Evolutionary conservation across 1,140 invertebrate genomes (phyloP).

Genomic region (Drosophila prosaltans): DNA sequence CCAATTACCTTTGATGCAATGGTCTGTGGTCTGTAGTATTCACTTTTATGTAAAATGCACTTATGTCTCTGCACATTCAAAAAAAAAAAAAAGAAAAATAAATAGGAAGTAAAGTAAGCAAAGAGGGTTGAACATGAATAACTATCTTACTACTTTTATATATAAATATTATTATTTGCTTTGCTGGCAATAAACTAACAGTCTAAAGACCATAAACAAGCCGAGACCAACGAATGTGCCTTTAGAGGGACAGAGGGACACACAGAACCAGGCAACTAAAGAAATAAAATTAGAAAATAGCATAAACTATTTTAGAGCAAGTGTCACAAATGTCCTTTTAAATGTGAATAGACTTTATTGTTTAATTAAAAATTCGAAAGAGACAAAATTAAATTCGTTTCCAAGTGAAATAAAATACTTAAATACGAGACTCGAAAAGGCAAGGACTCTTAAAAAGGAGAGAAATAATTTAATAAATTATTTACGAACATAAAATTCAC

Average conservation of each 20-base stretch:
- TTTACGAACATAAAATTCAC: too few species aligned
- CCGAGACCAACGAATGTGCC: neutral
- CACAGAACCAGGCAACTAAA: neutral
- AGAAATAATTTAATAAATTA: too few species aligned
- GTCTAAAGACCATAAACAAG: constrained; percentile 4
- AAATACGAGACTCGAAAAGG: too few species aligned
- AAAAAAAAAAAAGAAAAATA: too few species aligned
- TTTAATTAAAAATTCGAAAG: constrained; percentile 3
- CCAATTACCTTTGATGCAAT: constrained; percentile 52
- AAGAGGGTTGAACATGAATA: neutral
- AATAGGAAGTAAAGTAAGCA: neutral
- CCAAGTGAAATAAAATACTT: too few species aligned
- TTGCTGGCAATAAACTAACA: constrained; percentile 1
- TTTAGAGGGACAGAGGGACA: neutral
- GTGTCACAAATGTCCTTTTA: neutral
- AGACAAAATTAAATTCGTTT: neutral
- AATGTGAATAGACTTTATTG: neutral
- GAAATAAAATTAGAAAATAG: neutral
- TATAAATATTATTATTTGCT: neutral
- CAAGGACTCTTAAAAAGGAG: too few species aligned
- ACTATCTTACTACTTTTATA: neutral
- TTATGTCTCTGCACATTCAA: neutral
- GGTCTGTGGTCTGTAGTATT: neutral
- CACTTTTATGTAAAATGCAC: constrained; percentile 5
- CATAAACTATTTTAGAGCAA: neutral